Evolutionary conservation across 2,888 invertebrate species (phyloP), one percentile per base, ranked within the genome.

Genomic region (Andrena trimmerana): DNA sequence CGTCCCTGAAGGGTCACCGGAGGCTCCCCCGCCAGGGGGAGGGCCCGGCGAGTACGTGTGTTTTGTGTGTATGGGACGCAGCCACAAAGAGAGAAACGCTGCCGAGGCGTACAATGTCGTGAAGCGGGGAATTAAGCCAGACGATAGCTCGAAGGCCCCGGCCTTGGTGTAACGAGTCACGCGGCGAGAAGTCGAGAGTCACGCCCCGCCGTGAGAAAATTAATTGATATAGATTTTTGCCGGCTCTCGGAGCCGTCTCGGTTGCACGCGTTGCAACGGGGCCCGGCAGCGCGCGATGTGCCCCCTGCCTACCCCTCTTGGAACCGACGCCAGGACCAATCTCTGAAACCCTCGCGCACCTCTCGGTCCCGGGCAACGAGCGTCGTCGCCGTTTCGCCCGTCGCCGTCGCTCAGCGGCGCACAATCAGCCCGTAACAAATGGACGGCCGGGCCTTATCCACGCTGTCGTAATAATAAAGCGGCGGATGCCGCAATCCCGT

Each of bases 401-500:
- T 20, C 10, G 24, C 7, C 24, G 24, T 24, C 20, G 27, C 24
- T 24, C 57, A 20, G 20, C 24, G 3, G 10, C 24, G 63, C 81
- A 87, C 88, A 90, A 88, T 87, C 86, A 85, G 84, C 89, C 72
- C 81, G 85, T 90, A 89, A 91, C 91, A 90, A 91, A 92, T 90
- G 83, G 84, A 4, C 50, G 66, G 52, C 57, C 8, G 80, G 83
- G 72, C 85, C 87, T 88, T 88, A 85, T 85, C 74, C 85, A 73
- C 81, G 86, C 88, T 89, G 89, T 91, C 89, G 91, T 90, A 91
- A 92, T 89, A 90, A 91, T 88, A 89, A 90, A 90, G 88, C 87
- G 86, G 84, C 86, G 87, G 87, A 85, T 90, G 90, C 89, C 87
- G 92, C 92, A 91, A 92, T 91, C 89, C 88, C 90, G 90, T 90